Percentiles rank a stretch among this genome's conserved stretches.
Conservation (phyloP, 2,797 vertebrate genomes). For the Pteronotus mesoamericanus region DNA sequence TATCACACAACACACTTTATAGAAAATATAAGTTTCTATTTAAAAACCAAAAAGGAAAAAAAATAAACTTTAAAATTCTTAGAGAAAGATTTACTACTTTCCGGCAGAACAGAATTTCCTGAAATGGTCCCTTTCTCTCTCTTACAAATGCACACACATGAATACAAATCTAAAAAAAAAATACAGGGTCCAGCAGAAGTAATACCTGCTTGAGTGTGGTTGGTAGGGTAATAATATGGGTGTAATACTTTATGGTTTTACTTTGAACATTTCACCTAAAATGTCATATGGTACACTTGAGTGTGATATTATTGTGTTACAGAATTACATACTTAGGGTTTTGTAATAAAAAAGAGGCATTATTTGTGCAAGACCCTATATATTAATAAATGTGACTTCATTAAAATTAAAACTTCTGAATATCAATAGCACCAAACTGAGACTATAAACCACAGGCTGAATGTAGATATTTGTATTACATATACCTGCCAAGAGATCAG, state of each 20-base stretch:
- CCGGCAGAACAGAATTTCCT: background rate
- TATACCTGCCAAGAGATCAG: background rate
- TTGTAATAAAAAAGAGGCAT: no score
- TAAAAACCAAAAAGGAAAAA: background rate
- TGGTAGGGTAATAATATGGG: no score
- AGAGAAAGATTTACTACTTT: background rate
- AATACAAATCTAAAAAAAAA: background rate
- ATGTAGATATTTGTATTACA: background rate
- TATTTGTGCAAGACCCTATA: background rate
- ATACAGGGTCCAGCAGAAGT: background rate
- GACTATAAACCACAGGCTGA: background rate
- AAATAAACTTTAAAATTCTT: slow-evolving; percentile 2
- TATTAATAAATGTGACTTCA: background rate
- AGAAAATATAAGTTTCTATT: slow-evolving; percentile 8
- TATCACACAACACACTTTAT: background rate
- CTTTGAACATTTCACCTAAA: no score
- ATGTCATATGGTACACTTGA: no score
- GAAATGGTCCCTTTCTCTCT: background rate
- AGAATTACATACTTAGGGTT: no score
- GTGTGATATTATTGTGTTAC: no score
- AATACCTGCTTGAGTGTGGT: no score
- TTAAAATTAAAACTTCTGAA: slow-evolving; percentile 6
- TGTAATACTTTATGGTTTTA: no score
- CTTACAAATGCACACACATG: background rate
- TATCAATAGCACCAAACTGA: slow-evolving; percentile 7